These are phyloP conservation scores for Columba guinea DNA, from an alignment of 2,797 vertebrate genomes.

Conservation along the genomic window DNA sequence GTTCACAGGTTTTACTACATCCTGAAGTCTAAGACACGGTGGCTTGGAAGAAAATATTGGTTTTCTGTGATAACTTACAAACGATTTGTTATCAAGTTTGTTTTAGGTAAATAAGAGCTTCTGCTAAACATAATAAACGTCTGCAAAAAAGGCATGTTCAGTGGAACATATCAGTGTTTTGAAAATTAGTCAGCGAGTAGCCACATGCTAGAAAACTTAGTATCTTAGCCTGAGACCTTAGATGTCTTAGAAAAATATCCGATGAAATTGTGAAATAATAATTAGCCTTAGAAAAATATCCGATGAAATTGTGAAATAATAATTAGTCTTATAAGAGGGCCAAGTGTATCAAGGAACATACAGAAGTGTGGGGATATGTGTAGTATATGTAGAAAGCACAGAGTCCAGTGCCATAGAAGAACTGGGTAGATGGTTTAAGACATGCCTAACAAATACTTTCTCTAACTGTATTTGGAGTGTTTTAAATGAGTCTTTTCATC, in stretches of 20 bases:
- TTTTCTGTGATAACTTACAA: not conserved
- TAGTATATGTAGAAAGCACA: fast-evolving
- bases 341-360: not conserved
- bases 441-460: not conserved
- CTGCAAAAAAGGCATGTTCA: fast-evolving
- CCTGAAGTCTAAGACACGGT: fast-evolving
- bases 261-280: not conserved
- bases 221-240: not conserved
- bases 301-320: not conserved
- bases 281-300: not conserved
- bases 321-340: not conserved
- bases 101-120: not conserved
- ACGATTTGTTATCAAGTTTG: fast-evolving
- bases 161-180: not conserved
- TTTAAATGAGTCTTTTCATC: not conserved
- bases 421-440: not conserved
- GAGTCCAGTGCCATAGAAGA: not conserved
- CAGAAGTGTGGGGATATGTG: not conserved
- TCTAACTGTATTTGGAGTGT: not conserved
- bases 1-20: fast-evolving
- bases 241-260: not conserved
- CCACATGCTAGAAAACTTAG: not conserved
- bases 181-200: not conserved
- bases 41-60: fast-evolving
- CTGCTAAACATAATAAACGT: too few species aligned